Evolutionary conservation across 2,888 invertebrate species (phyloP), one percentile per base, ranked within the genome.

Genomic region (Lacanobia wlatinum): DNA sequence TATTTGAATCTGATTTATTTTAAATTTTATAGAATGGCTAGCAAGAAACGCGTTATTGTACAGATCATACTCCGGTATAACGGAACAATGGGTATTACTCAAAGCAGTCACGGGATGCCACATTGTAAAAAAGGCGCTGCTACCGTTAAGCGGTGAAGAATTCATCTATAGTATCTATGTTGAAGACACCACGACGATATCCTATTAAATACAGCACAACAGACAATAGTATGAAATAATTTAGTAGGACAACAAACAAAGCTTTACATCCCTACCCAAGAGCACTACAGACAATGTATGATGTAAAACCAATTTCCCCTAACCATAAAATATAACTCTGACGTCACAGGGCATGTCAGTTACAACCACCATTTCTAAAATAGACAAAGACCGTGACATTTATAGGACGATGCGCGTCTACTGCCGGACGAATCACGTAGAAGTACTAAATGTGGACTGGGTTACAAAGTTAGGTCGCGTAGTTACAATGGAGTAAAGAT

Each of bases 291-390:
- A 59, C 28, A n/a, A n/a, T n/a, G n/a, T n/a, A n/a, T n/a, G 38
- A 50, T 38, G 38, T 46, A 58, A 64, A 55, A 38, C 43, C 43
- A 65, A 76, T 62, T 69, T 69, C 53, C 80, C 5, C 38, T 21
- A 53, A 18, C 16, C 5, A n/a, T 48, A 14, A 66, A 63, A 63
- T 62, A 68, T 28, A 66, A 28, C 63, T 34, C n/a, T 46, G 56
- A 56, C 48, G 9, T 34, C 21, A 63, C 34, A 70, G 70, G 64
- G 23, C 59, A 48, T 56, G 62, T 61, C 69, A 38, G 56, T 56
- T 14, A n/a, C 34, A 55, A 38, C 43, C 7, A 52, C 43, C 21
- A 43, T 48, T 58, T 18, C 50, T 34, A 48, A 70, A 80, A 82
- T 70, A 56, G 50, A 67, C 73, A 67, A 78, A 50, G 34, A n/a